Conservation (phyloP, 2,797 vertebrate species). For the Spinus pinus region DNA sequence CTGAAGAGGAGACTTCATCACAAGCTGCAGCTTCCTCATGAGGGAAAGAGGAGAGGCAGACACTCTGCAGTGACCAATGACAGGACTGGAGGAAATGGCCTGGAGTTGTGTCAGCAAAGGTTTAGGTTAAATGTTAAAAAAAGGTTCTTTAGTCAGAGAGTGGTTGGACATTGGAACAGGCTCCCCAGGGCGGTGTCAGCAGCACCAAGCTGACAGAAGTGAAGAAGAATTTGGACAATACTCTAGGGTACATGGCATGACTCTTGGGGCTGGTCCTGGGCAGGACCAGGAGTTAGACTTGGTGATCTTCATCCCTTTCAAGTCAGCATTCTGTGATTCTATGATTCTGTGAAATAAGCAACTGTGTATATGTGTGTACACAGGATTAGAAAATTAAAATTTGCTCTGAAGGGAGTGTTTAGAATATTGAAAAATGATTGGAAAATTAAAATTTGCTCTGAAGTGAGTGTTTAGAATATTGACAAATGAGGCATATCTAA, state of each 20-base stretch:
- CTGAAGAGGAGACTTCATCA: background rate
- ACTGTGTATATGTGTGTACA: fast-evolving
- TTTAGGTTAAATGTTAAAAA: background rate
- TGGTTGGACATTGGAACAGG: fast-evolving
- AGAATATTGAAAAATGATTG: background rate
- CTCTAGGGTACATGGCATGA: background rate
- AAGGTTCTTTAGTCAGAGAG: background rate
- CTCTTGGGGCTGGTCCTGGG: background rate
- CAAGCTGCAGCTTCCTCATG: background rate
- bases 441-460: background rate
- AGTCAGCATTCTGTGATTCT: background rate
- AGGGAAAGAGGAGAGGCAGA: background rate
- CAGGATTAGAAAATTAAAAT: background rate
- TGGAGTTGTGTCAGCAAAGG: fast-evolving
- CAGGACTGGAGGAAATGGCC: fast-evolving
- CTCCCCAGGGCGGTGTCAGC: background rate
- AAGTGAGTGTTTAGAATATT: background rate
- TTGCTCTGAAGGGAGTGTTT: background rate
- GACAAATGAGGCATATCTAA: background rate
- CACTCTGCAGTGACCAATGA: background rate
- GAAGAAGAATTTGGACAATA: background rate
- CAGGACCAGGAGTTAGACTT: background rate
- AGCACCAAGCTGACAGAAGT: background rate
- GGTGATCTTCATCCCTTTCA: background rate
- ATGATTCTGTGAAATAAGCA: background rate